Evolutionary conservation across 30 jellyfish, hydroid and myxozoan genomes (phyloP).

Genomic region (Cassiopea xamachana): DNA sequence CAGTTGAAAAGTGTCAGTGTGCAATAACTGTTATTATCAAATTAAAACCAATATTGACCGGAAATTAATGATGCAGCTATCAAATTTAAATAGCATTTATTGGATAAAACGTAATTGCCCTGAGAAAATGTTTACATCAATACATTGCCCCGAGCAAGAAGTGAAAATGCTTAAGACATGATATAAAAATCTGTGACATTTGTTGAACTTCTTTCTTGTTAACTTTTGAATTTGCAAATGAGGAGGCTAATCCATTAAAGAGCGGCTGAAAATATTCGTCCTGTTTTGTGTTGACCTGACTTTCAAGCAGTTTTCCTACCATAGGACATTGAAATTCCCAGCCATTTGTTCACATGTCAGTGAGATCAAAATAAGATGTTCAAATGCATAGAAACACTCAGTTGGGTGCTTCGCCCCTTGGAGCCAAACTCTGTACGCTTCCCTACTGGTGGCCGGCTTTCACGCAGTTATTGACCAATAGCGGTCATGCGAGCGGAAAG

Average conservation of each 20-base stretch:
- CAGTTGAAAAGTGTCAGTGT: too few relatives aligned
- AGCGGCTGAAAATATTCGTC: background rate
- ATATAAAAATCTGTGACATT: too few relatives aligned
- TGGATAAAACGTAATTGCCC: too few relatives aligned
- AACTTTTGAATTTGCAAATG: background rate
- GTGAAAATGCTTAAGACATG: too few relatives aligned
- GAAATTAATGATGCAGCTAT: too few relatives aligned
- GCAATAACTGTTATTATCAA: too few relatives aligned
- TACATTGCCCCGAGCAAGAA: too few relatives aligned
- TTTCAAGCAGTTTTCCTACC: background rate
- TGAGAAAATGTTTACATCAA: too few relatives aligned
- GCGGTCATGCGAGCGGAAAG: conserved; percentile 67
- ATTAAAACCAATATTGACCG: too few relatives aligned
- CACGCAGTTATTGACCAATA: conserved; percentile 62
- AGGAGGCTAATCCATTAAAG: background rate
- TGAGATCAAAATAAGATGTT: conserved; percentile 42
- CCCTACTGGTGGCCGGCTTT: conserved; percentile 65
- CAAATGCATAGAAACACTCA: conserved; percentile 34
- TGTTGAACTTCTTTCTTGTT: too few relatives aligned
- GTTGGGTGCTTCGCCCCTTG: conserved; percentile 53
- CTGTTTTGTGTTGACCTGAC: conserved; percentile 28
- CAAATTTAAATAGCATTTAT: too few relatives aligned
- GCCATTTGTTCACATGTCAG: conserved; percentile 24
- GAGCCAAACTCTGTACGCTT: conserved; percentile 55
- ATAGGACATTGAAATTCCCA: conserved; percentile 31